Conservation (phyloP, 2,797 vertebrate genomes). For the Eospalax fontanierii region DNA sequence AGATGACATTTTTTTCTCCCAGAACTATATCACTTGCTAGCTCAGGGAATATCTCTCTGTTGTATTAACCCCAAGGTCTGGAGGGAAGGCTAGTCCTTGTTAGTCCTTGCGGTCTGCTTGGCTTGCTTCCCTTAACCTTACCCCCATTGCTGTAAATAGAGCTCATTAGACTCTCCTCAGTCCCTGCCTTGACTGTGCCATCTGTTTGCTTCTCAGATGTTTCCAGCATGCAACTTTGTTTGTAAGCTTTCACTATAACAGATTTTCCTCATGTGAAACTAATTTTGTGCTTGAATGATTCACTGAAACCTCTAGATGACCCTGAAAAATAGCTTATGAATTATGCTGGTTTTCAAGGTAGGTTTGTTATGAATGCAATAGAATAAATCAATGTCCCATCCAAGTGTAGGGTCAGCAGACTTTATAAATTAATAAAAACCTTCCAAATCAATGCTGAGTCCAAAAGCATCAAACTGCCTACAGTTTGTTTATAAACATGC, state of each 20-base stretch:
- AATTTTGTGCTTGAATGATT: conserved; percentile 54
- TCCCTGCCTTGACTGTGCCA: neutral
- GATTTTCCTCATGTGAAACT: conserved; percentile 18
- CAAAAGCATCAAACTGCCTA: neutral
- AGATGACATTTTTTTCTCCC: rapidly evolving
- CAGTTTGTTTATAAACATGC: neutral
- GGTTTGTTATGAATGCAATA: neutral
- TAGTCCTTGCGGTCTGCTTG: neutral
- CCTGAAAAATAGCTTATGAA: neutral
- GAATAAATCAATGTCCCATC: conserved; percentile 17
- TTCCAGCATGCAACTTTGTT: neutral
- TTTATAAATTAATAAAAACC: neutral
- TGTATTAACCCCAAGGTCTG: rapidly evolving
- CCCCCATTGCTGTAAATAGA: neutral
- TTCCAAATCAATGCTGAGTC: neutral
- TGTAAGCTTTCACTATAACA: neutral
- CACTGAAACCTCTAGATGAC: neutral
- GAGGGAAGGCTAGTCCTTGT: neutral
- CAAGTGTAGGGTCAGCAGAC: neutral
- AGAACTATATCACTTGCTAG: neutral
- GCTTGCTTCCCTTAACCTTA: neutral
- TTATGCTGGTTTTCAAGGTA: conserved; percentile 29
- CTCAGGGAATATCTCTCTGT: rapidly evolving
- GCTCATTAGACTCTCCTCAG: neutral
- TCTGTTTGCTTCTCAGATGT: neutral